Percentiles rank a stretch among this genome's conserved stretches.
phyloP scores from a whole-genome alignment of 1,140 invertebrate species.

The Drepana arcuata region DNA sequence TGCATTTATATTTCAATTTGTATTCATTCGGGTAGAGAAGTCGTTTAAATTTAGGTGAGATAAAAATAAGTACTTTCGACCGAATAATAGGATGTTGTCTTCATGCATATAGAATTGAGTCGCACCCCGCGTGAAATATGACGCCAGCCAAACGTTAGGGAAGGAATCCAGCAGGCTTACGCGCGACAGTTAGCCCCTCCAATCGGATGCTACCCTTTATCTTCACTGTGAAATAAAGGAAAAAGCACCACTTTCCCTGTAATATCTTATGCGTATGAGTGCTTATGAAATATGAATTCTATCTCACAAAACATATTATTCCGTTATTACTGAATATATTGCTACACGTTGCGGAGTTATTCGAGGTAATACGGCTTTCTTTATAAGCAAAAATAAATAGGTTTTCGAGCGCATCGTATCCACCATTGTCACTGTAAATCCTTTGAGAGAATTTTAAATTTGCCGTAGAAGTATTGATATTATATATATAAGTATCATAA shows the following conservation, averaged over 20 bases:
- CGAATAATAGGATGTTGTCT: constrained; percentile 33
- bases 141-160: constrained; percentile 40
- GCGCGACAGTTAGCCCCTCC: constrained; percentile 27
- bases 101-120: constrained; percentile 42
- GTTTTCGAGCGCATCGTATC: constrained; percentile 11
- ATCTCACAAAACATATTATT: constrained; percentile 65
- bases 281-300: constrained; percentile 67
- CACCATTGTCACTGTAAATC: constrained; percentile 8
- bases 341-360: constrained; percentile 36
- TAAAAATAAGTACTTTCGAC: no score
- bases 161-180: constrained; percentile 47
- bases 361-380: constrained; percentile 23
- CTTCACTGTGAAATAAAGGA: constrained; percentile 56
- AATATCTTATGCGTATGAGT: constrained; percentile 58
- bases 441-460: no score
- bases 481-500: no score
- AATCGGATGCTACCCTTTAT: constrained; percentile 45
- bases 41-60: no score
- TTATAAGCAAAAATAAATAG: constrained; percentile 30
- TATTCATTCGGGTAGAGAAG: no score
- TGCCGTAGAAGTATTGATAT: no score
- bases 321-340: constrained; percentile 58
- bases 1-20: no score
- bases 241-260: constrained; percentile 47
- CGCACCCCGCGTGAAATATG: constrained; percentile 38